Conservation (phyloP, 2,888 invertebrate genomes). For the Thymelicus acteon region DNA sequence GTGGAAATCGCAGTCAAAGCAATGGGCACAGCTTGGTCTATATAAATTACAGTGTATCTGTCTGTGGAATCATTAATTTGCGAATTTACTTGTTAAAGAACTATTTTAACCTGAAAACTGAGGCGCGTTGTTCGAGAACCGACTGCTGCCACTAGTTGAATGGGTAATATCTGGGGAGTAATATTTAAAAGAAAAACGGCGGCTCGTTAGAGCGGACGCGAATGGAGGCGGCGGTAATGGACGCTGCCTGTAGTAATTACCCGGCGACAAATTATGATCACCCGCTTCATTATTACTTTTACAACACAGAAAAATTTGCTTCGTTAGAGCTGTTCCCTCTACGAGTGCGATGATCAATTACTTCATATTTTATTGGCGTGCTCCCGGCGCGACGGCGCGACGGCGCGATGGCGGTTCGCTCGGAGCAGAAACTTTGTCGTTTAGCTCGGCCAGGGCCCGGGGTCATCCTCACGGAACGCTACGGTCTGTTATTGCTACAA, state of each 20-base stretch:
- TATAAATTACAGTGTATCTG: too few relatives aligned
- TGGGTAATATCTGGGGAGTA: slow-evolving; percentile 10
- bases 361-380: slow-evolving; percentile 35
- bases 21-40: too few relatives aligned
- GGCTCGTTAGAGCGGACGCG: slow-evolving; percentile 40
- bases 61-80: too few relatives aligned
- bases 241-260: slow-evolving; percentile 43
- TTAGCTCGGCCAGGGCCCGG: background rate
- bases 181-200: slow-evolving; percentile 34
- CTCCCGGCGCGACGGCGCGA: background rate
- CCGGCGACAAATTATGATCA: slow-evolving; percentile 51
- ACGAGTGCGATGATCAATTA: slow-evolving; percentile 29
- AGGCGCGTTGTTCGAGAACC: background rate
- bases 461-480: background rate
- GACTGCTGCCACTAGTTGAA: slow-evolving; percentile 25
- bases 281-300: slow-evolving; percentile 51
- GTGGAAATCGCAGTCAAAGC: too few relatives aligned
- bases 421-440: background rate
- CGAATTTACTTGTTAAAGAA: too few relatives aligned
- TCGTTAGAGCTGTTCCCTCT: slow-evolving; percentile 44
- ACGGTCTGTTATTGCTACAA: too few relatives aligned
- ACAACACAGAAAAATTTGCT: slow-evolving; percentile 41
- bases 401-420: background rate
- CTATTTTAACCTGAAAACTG: too few relatives aligned
- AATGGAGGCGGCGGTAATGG: slow-evolving; percentile 38